These are phyloP conservation scores for Drosophila siamana DNA, from an alignment of 2,888 invertebrate genomes.

Conservation along the genomic window DNA sequence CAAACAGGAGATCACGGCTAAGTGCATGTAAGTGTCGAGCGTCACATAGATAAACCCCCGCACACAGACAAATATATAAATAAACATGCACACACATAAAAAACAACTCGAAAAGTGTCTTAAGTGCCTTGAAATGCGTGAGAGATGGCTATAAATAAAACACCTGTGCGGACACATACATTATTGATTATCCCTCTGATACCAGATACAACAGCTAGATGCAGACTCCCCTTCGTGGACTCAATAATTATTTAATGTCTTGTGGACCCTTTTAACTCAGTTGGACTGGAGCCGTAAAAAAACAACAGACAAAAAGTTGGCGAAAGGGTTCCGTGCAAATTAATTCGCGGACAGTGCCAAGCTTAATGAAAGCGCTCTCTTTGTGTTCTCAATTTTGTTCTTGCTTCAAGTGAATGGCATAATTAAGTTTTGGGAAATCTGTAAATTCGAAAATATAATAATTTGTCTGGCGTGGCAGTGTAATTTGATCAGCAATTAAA, in stretches of 20 bases:
- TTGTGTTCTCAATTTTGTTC: not conserved
- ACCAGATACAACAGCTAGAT: not conserved
- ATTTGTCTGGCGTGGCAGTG: not conserved
- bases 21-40: slow-evolving; percentile 83
- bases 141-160: slow-evolving; percentile 21
- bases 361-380: slow-evolving; percentile 9
- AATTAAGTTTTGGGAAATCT: slow-evolving; percentile 2
- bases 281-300: not conserved
- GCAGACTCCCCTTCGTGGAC: not conserved
- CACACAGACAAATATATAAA: not conserved
- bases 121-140: slow-evolving; percentile 8
- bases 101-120: not conserved
- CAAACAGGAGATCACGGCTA: slow-evolving; percentile 81
- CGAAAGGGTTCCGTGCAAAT: not conserved
- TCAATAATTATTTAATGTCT: slow-evolving; percentile 36
- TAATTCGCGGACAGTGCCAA: not conserved
- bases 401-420: not conserved
- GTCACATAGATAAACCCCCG: not conserved
- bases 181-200: slow-evolving; percentile 44
- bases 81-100: not conserved
- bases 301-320: not conserved
- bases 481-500: slow-evolving; percentile 48
- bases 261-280: not conserved
- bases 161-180: slow-evolving; percentile 11
- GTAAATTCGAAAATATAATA: slow-evolving; percentile 8